Evolutionary conservation across 1,140 invertebrate genomes (phyloP), one percentile per base, ranked within the genome.

Genomic region (Diachasma alloeum): DNA sequence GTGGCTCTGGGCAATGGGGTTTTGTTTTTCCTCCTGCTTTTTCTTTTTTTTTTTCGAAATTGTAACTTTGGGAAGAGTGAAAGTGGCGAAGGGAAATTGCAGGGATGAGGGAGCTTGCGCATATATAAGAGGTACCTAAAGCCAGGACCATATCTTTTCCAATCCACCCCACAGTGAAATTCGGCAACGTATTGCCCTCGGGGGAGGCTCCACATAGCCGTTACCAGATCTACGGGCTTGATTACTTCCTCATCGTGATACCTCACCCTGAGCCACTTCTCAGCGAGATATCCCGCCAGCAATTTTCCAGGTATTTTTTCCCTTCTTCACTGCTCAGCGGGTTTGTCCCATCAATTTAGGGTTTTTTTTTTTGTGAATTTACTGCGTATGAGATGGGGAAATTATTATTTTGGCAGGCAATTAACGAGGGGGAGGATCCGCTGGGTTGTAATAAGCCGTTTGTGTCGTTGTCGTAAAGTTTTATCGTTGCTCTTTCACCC

Each of bases 151-250:
- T 68, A 68, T 68, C 66, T 68, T 68, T 66, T 68, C 26, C 26
- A 37, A 68, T 68, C 17, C 31, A 68, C 66, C 66, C 66, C 17
- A n/a, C n/a, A 68, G 66, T 19, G 26, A 68, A 68, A 68, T 68
- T 68, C 17, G 66, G 66, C 66, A 68, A 68, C 66, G 66, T 68
- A 68, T 68, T 68, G 66, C 31, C 66, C 66, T 39, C 66, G 36
- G n/a, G 66, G 66, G 66, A 68, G 36, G n/a, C 36, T 68, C 66
- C 15, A 39, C 66, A 68, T n/a, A 17, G 66, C 31, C 36, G 66
- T 68, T 68, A 68, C 36, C 31, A 68, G 66, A 68, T 39, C 66
- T 68, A 68, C 36, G 17, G 66, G 66, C 66, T 68, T 68, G 66
- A 68, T 68, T 68, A 68, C 66, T 39, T 68, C 36, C 66, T 37